A percentile compares a stretch with the other conserved stretches of the same genome.
Evolutionary conservation across 2,888 invertebrate species (phyloP).

Genomic region (Caenorhabditis wallacei): DNA sequence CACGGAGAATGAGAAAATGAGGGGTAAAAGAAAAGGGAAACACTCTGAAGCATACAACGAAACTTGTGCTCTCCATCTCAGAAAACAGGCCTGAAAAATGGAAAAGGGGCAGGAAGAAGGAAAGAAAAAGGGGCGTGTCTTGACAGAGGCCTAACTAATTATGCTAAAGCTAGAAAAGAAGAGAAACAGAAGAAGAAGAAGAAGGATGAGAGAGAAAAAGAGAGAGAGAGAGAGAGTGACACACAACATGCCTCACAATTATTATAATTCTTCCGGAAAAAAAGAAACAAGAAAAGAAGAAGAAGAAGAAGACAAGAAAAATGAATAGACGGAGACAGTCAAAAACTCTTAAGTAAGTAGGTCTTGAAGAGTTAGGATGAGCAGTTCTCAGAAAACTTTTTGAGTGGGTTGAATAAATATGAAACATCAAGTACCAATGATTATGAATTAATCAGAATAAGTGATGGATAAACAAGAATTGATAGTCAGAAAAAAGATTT

Average conservation of each 20-base stretch:
- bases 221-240: constrained; percentile 8
- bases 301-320: constrained; percentile 19
- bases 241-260: constrained; percentile 51
- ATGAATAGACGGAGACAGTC: constrained; percentile 24
- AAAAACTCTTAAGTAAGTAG: constrained; percentile 29
- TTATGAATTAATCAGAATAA: constrained; percentile 1
- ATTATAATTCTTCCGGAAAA: constrained; percentile 55
- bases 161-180: constrained; percentile 51
- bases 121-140: constrained; percentile 44
- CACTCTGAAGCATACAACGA: constrained; percentile 36
- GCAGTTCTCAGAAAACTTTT: constrained; percentile 31
- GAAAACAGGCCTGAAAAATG: constrained; percentile 29
- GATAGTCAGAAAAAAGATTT: no score
- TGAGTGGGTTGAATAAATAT: constrained; percentile 33
- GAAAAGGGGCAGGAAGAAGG: constrained; percentile 22
- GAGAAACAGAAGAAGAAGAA: constrained; percentile 13
- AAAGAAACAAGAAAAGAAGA: constrained; percentile 28
- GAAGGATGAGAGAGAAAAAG: constrained; percentile 6
- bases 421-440: constrained; percentile 32
- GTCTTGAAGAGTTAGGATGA: constrained; percentile 15
- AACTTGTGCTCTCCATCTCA: constrained; percentile 30
- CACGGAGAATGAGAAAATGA: constrained; percentile 56
- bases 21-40: constrained; percentile 32
- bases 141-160: constrained; percentile 55
- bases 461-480: background rate